Evolutionary conservation across 2,888 invertebrate genomes (phyloP).

Genomic region (Onthophagus sagittarius): DNA sequence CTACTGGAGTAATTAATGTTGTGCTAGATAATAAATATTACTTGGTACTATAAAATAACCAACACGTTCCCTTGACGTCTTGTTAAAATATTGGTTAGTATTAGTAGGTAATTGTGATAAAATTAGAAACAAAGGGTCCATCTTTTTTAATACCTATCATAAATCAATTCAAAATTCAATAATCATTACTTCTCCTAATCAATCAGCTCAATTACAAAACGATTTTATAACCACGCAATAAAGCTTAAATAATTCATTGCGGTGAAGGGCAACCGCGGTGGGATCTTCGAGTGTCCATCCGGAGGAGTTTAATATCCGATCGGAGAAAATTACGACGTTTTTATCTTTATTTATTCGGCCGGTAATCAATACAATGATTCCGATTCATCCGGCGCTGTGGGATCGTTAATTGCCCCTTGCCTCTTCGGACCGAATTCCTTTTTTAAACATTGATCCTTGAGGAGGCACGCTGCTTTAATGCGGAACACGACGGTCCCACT

Average conservation of each 20-base stretch:
- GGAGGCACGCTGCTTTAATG: neutral
- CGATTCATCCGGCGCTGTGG: conserved; percentile 6
- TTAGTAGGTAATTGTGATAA: no score
- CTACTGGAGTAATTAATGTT: neutral
- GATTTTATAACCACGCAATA: neutral
- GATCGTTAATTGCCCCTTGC: conserved; percentile 8
- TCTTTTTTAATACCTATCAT: no score
- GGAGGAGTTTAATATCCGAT: neutral
- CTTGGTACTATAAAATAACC: neutral
- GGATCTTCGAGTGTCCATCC: neutral
- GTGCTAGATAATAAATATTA: neutral
- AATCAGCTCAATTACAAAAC: neutral
- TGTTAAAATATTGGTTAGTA: neutral
- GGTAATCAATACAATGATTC: conserved; percentile 12
- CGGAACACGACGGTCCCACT: conserved; percentile 2
- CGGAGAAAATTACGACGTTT: conserved; percentile 4
- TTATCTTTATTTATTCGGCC: conserved; percentile 10
- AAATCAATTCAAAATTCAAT: neutral
- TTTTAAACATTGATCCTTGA: conserved; percentile 5
- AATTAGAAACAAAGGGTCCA: no score
- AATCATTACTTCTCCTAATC: neutral
- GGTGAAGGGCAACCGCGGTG: neutral
- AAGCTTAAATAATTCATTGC: neutral
- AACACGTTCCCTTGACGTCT: neutral
- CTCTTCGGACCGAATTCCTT: neutral